These are phyloP conservation scores for Heliangelus exortis DNA, from an alignment of 2,797 vertebrate species.

Conservation along the genomic window DNA sequence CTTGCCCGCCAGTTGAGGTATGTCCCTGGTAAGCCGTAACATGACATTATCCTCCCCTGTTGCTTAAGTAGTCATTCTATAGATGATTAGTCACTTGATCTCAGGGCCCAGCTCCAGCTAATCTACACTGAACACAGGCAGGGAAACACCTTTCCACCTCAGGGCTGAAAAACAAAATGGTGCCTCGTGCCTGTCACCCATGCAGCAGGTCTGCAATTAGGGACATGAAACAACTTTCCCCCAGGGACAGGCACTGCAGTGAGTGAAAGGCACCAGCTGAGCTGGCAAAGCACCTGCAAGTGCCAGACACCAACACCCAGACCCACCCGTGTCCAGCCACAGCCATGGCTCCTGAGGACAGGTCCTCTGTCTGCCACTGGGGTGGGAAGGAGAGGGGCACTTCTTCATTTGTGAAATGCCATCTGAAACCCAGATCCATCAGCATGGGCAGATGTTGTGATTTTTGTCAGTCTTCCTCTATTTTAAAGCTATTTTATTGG, in stretches of 20 bases:
- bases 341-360: fast-evolving
- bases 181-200: background rate
- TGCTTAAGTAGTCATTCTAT: conserved; percentile 36
- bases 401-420: background rate
- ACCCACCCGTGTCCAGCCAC: fast-evolving
- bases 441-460: fast-evolving
- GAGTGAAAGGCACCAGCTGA: background rate
- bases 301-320: background rate
- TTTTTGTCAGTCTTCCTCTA: background rate
- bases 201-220: background rate
- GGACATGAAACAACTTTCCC: background rate
- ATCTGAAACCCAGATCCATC: fast-evolving
- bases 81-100: conserved; percentile 49
- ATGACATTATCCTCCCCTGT: background rate
- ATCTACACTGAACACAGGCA: background rate
- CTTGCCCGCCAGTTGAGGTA: fast-evolving
- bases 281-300: background rate
- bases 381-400: background rate
- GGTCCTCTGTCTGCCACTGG: background rate
- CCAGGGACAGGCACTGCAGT: background rate
- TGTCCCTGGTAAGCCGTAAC: background rate
- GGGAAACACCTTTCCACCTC: background rate
- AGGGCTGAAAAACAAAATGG: conserved; percentile 22
- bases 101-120: background rate
- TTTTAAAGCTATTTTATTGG: background rate